Evolutionary conservation across 2,888 invertebrate species (phyloP), one percentile per base, ranked within the genome.

Genomic region (Acanthosepion pharaonis): DNA sequence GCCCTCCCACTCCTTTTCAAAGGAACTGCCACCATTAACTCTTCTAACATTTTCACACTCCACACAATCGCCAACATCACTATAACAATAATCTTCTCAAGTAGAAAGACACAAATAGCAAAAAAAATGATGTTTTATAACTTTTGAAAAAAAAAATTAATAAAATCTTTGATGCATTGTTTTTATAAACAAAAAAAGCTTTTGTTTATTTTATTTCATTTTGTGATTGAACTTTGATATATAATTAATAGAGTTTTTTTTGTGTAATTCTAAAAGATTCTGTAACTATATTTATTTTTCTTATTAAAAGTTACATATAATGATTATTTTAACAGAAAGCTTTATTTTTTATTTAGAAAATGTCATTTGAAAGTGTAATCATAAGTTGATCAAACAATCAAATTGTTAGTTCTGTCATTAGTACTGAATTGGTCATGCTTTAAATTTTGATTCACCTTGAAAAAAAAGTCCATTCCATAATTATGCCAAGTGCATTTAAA

Each of bases 51-150:
- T 59, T 59, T 59, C 23, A 59, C 4, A 23, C 59, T 59, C 23
- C 59, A 59, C 59, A 59, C 59, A 59, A 59, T 59, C 59, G 5
- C 23, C 78, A n/a, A 33, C 78, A 78, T 59, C 59, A 25, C 59
- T 78, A 78, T n/a, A 78, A 78, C 78, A 78, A 78, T 78, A 78
- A 78, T 78, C n/a, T 78, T 78, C 33, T 33, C 4, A 33, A 78
- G 78, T 78, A 78, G 78, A 78, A 78, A 78, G 78, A 78, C n/a
- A n/a, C 33, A 78, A 78, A 78, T 78, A 78, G 78, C n/a, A n/a
- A 78, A 78, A 78, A 78, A 42, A 42, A 42, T 42, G 42, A 42
- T 42, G n/a, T 78, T 33, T 78, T 78, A 11, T 11, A 78, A 11
- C n/a, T 33, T 78, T 78, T 78, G 9, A 33, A 33, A 11, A 15